Conservation (phyloP, 1,140 invertebrate genomes). For the Drosophila watanabei region DNA sequence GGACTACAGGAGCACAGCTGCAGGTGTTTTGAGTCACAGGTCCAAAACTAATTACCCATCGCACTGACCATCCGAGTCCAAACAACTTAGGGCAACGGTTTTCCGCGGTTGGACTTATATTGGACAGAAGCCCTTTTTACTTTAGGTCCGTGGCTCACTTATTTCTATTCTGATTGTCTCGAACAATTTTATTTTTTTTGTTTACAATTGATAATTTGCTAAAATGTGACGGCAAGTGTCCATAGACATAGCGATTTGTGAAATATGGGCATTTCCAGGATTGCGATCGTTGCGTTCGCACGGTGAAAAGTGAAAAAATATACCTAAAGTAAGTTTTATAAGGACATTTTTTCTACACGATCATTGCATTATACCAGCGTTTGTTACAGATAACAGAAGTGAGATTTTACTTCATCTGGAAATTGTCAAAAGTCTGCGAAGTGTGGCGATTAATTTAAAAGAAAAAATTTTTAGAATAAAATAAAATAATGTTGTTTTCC, state of each 20-base stretch:
- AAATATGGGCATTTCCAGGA: too few species aligned
- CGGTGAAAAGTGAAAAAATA: too few species aligned
- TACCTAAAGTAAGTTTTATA: too few species aligned
- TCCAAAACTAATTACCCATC: conserved; percentile 55
- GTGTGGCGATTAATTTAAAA: too few species aligned
- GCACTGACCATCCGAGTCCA: not conserved
- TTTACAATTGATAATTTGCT: conserved; percentile 33
- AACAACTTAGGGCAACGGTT: conserved; percentile 41
- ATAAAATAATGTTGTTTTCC: too few species aligned
- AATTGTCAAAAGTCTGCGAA: too few species aligned
- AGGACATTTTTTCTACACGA: too few species aligned
- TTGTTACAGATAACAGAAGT: too few species aligned
- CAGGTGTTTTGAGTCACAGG: conserved; percentile 54
- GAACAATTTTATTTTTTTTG: conserved; percentile 10
- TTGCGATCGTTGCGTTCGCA: too few species aligned
- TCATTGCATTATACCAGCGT: too few species aligned
- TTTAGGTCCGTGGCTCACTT: conserved; percentile 53
- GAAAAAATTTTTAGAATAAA: too few species aligned
- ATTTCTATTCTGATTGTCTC: conserved; percentile 23
- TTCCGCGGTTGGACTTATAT: conserved; percentile 35
- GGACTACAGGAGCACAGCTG: not conserved
- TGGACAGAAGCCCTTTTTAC: conserved; percentile 61
- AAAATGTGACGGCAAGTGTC: conserved; percentile 53
- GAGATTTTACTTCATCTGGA: too few species aligned
- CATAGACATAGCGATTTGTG: conserved; percentile 33